A percentile compares a stretch with the other conserved stretches of the same genome.
Evolutionary conservation across 35 echinoderm and acorn worm species (phyloP).

Genomic region (Lytechinus pictus): DNA sequence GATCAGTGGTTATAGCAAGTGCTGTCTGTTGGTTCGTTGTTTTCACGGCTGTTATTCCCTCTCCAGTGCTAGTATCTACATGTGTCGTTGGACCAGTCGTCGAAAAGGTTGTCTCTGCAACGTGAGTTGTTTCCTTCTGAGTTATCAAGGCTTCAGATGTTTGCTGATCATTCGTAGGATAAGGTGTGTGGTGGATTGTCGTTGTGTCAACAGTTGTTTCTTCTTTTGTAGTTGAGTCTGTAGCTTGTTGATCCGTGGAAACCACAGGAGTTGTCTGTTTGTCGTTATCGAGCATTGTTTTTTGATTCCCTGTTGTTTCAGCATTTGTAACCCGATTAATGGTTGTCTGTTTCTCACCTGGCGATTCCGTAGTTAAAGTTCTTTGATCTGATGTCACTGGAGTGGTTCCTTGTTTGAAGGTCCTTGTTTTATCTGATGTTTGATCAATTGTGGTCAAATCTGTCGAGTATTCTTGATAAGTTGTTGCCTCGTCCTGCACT

Average conservation of each 20-base stretch:
- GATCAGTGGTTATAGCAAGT: not conserved
- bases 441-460: no score
- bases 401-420: no score
- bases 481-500: no score
- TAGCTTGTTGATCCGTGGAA: not conserved
- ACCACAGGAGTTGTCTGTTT: not conserved
- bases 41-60: not conserved
- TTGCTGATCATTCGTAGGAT: not conserved
- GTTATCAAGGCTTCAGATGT: not conserved
- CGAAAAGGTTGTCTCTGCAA: no score
- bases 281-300: no score
- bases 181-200: not conserved
- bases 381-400: no score
- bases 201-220: not conserved
- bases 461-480: no score
- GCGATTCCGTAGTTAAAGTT: no score
- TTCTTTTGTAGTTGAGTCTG: not conserved
- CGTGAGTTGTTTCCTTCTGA: not conserved
- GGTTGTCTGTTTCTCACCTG: no score
- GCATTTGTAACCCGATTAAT: not conserved
- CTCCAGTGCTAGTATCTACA: no score
- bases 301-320: not conserved
- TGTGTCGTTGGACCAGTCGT: no score
- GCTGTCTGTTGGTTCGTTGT: not conserved
- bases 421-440: no score